Evolutionary conservation across 2,797 vertebrate species (phyloP).

Genomic region (Pelochelys cantorii): DNA sequence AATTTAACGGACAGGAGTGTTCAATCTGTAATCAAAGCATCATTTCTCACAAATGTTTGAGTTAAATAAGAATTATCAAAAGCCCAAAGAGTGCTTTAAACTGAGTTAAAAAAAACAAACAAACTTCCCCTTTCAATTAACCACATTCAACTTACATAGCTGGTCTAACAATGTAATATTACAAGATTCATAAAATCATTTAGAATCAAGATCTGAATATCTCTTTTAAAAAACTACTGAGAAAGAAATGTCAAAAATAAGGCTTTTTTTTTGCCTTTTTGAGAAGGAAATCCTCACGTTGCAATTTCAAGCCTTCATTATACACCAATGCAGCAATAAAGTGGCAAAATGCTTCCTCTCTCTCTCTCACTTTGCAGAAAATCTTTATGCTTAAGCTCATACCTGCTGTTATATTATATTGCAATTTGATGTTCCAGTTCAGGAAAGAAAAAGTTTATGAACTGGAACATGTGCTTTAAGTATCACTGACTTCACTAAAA

Average conservation of each 20-base stretch:
- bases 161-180: not conserved
- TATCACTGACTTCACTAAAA: conserved; percentile 23
- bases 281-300: not conserved
- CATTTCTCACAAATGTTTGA: conserved; percentile 40
- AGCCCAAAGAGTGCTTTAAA: conserved; percentile 24
- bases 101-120: conserved; percentile 18
- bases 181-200: not conserved
- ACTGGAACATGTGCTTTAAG: not conserved
- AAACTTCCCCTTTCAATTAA: conserved; percentile 43
- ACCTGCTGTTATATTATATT: not conserved
- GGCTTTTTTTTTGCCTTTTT: not conserved
- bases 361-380: not conserved
- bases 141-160: not conserved
- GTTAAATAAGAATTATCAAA: conserved; percentile 43
- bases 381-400: not conserved
- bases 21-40: conserved; percentile 49
- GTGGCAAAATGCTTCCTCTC: not conserved
- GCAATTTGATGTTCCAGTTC: not conserved
- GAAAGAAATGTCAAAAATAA: not conserved
- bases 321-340: not conserved
- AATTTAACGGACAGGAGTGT: not conserved
- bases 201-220: not conserved
- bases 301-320: not conserved
- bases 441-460: not conserved
- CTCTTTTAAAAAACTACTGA: not conserved